Evolutionary conservation across 2,797 vertebrate genomes (phyloP).

Genomic region (Dendrocincla tyrannina): DNA sequence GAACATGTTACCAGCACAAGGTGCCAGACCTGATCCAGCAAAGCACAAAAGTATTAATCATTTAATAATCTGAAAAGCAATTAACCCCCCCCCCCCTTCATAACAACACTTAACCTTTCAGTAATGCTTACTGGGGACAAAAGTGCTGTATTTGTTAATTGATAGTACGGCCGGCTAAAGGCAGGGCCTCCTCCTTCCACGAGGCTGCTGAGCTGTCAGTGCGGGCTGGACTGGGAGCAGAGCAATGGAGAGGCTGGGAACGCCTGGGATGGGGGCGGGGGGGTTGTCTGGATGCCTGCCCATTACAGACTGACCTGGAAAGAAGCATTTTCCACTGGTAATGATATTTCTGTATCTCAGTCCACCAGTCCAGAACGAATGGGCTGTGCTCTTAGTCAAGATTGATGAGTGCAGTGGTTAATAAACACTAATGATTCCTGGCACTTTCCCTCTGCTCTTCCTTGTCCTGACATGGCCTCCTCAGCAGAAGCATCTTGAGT

Average conservation of each 20-base stretch:
- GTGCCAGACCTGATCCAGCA: constrained; percentile 21
- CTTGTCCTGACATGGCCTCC: constrained; percentile 69
- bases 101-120: constrained; percentile 51
- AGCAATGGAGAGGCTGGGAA: not conserved
- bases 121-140: not conserved
- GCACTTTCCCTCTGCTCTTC: constrained; percentile 71
- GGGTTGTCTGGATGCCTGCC: not conserved
- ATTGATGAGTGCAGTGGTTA: constrained; percentile 69
- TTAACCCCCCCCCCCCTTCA: not conserved
- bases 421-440: constrained; percentile 74
- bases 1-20: not conserved
- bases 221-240: not conserved
- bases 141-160: constrained; percentile 43
- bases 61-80: constrained; percentile 60
- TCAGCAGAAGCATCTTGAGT: constrained; percentile 62
- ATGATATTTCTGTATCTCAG: constrained; percentile 66
- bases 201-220: not conserved
- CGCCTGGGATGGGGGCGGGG: not conserved
- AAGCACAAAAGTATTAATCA: constrained; percentile 43
- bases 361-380: constrained; percentile 71
- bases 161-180: not conserved
- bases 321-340: constrained; percentile 57
- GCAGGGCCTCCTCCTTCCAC: not conserved
- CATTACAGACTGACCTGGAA: constrained; percentile 46
- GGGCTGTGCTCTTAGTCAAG: constrained; percentile 65